Evolutionary conservation across 2,113 vertebrate genomes (phyloP).

Genomic region (Lophura nycthemera): DNA sequence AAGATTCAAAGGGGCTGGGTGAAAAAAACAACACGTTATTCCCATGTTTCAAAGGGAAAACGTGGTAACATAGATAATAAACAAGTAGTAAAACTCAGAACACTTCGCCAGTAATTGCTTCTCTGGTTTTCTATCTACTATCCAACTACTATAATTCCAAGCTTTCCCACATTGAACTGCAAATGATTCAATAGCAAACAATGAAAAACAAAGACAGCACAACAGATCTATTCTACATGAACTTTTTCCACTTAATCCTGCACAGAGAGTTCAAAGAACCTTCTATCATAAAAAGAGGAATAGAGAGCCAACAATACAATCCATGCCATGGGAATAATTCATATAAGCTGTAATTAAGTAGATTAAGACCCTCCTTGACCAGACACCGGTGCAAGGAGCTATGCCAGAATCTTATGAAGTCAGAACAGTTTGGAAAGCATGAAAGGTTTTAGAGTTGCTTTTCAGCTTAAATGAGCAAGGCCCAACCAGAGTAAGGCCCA

Average conservation of each 20-base stretch:
- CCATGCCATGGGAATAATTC: background rate
- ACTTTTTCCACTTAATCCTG: background rate
- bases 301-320: background rate
- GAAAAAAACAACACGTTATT: background rate
- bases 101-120: background rate
- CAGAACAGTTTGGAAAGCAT: background rate
- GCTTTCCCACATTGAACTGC: background rate
- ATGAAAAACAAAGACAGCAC: background rate
- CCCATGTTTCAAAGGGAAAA: background rate
- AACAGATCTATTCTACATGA: background rate
- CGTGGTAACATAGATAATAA: background rate
- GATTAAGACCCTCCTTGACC: background rate
- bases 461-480: background rate
- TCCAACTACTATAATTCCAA: background rate
- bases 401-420: background rate
- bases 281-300: background rate
- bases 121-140: background rate
- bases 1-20: background rate
- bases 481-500: background rate
- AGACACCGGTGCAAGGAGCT: background rate
- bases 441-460: background rate
- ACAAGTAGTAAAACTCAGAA: background rate
- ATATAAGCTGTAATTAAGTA: background rate
- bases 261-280: background rate
- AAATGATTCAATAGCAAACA: background rate